phyloP scores from a whole-genome alignment of 1,140 invertebrate species.

The Plodia interpunctella region DNA sequence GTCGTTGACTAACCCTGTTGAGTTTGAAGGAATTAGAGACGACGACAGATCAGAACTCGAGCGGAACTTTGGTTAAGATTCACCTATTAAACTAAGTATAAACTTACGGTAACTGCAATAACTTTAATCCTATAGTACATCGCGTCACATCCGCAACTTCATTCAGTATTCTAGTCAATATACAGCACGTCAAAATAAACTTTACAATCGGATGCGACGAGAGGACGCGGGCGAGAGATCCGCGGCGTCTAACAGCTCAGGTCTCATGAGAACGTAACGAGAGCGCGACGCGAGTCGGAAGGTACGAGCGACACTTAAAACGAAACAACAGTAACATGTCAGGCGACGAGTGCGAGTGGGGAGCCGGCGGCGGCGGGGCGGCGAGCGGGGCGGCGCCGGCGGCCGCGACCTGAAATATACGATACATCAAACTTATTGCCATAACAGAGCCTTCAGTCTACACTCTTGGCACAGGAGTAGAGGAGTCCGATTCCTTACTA shows the following conservation, averaged over 20 bases:
- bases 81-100: constrained; percentile 65
- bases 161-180: neutral
- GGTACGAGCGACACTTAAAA: constrained; percentile 6
- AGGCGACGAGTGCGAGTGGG: neutral
- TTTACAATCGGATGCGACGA: constrained; percentile 16
- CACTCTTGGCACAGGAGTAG: too few relatives aligned
- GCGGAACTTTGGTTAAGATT: constrained; percentile 68
- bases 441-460: too few relatives aligned
- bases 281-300: constrained; percentile 24
- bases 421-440: too few relatives aligned
- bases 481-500: too few relatives aligned
- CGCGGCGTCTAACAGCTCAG: constrained; percentile 12
- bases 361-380: constrained; percentile 8
- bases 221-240: neutral
- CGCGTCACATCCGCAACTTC: constrained; percentile 4
- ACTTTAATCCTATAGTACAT: constrained; percentile 13
- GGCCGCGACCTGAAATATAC: constrained; percentile 48
- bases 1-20: constrained; percentile 57
- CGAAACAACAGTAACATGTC: constrained; percentile 5
- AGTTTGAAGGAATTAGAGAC: constrained; percentile 44
- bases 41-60: constrained; percentile 52
- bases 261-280: neutral
- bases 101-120: constrained; percentile 72
- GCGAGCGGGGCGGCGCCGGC: too few relatives aligned
- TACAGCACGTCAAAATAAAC: constrained; percentile 3